Conservation (phyloP, 2,888 invertebrate species). For the Autographa gamma region DNA sequence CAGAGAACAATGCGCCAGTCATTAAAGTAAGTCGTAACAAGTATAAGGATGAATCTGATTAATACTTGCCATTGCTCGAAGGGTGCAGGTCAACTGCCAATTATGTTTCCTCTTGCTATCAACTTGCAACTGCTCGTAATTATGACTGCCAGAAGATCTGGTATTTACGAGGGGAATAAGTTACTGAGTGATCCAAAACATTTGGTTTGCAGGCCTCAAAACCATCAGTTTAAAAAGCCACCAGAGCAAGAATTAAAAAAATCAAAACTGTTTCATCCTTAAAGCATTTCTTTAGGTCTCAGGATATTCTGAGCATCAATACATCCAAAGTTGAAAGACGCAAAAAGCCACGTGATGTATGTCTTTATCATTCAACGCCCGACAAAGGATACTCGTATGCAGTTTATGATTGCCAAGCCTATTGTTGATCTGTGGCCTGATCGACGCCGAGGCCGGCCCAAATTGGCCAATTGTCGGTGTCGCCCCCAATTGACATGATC, state of each 20-base stretch:
- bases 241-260: too few species aligned
- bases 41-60: conserved; percentile 17
- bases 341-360: conserved; percentile 16
- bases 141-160: not conserved
- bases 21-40: conserved; percentile 16
- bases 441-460: conserved; percentile 62
- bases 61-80: conserved; percentile 19
- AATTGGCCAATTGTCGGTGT: conserved; percentile 79
- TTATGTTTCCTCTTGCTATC: conserved; percentile 20
- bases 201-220: too few species aligned
- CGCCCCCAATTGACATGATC: conserved; percentile 75
- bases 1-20: conserved; percentile 11
- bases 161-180: not conserved
- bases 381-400: conserved; percentile 35
- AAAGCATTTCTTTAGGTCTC: too few species aligned
- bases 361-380: conserved; percentile 17
- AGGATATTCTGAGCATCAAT: not conserved
- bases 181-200: too few species aligned
- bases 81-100: conserved; percentile 42
- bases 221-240: too few species aligned
- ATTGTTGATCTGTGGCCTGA: conserved; percentile 42
- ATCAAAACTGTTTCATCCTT: too few species aligned
- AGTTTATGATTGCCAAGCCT: conserved; percentile 36
- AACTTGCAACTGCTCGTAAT: not conserved
- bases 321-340: not conserved